A percentile compares a stretch with the other conserved stretches of the same genome.
These are phyloP conservation scores for Meloe dianella DNA, from an alignment of 2,888 invertebrate genomes.

Conservation along the genomic window DNA sequence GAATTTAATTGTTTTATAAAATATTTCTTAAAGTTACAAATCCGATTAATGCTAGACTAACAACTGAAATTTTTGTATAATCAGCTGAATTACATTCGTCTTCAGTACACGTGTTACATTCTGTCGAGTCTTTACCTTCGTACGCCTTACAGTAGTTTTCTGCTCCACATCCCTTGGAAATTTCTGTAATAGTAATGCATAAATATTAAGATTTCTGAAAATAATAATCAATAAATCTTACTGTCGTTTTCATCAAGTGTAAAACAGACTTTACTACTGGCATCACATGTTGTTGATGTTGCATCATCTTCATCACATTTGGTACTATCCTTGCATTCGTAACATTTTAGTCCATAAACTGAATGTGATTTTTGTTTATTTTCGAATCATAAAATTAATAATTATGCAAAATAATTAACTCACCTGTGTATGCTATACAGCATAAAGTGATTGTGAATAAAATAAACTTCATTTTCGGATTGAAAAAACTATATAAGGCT, in stretches of 20 bases:
- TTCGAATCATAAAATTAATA: not conserved
- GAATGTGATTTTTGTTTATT: not conserved
- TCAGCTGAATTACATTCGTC: slow-evolving; percentile 4
- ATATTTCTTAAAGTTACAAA: not conserved
- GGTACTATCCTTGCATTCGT: not conserved
- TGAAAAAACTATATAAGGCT: not conserved
- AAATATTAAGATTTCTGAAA: not conserved
- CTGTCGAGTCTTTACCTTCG: not conserved
- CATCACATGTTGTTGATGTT: not conserved
- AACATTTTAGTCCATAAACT: not conserved
- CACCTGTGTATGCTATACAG: not conserved
- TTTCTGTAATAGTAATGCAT: not conserved
- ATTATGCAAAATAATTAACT: not conserved
- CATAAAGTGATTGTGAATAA: not conserved
- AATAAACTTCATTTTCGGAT: not conserved
- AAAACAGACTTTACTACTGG: not conserved
- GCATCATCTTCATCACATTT: not conserved
- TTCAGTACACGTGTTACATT: not conserved
- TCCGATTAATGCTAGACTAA: not conserved
- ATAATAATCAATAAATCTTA: not conserved
- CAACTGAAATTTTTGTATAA: not conserved
- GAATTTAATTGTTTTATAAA: not conserved
- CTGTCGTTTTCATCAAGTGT: not conserved
- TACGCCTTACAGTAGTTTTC: not conserved
- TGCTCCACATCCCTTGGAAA: not conserved